Evolutionary conservation across 2,113 vertebrate species (phyloP), one percentile per base, ranked within the genome.

Genomic region (Melanerpes formicivorus): DNA sequence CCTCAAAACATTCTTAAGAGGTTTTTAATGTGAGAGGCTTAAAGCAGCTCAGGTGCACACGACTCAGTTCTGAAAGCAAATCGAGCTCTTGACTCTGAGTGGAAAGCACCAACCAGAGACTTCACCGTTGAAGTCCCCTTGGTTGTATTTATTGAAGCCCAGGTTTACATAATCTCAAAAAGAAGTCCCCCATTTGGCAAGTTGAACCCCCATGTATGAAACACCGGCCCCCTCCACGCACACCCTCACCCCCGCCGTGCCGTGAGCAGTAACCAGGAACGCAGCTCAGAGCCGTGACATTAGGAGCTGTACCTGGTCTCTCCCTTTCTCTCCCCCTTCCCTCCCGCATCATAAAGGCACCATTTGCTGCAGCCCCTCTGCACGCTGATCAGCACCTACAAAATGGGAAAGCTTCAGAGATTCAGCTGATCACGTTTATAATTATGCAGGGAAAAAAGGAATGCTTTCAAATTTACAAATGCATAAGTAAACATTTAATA

Each of bases 241-340:
- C 14, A 3, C 18, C 8, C 18, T 2, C 6, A 0, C 3, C 63
- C 40, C 3, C 48, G 19, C 46, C 11, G 6, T 0, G 1, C 21
- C 32, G 27, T 6, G n/a, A 42, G 59, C 58, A 85, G 80, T 4
- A 29, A 58, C 29, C 79, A 94, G 65, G 60, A 76, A 5, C 6
- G 0, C 0, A 15, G 23, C 0, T 56, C 29, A 3, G 0, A 50
- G 72, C 67, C 70, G 79, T 8, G 6, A 40, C 73, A n/a, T 14
- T 42, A 10, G 6, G 29, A 82, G 44, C 58, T 55, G 11, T 75
- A 65, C 64, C 42, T 79, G 73, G 1, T 5, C 42, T 60, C 55
- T 73, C 76, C 26, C 76, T 56, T 6, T 62, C 29, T 52, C 32
- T 52, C 19, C 54, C 70, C 55, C 25, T 69, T 55, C 58, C 86